A percentile compares a stretch with the other conserved stretches of the same genome.
phyloP scores from a whole-genome alignment of 2,888 invertebrate species.

The Andrena camellia region DNA sequence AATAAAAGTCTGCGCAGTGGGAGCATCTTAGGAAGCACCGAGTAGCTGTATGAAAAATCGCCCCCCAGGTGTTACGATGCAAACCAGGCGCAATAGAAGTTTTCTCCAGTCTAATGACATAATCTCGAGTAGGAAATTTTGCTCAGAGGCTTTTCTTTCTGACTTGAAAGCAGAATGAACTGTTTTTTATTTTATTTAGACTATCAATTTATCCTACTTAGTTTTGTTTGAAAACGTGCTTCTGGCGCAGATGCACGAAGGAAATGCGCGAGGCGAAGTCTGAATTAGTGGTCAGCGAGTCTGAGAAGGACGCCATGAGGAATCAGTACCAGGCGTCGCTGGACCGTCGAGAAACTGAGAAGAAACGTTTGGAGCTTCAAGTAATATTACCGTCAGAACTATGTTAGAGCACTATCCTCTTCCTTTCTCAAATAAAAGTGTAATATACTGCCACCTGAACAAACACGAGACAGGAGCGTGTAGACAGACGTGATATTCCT shows the following conservation, averaged over 20 bases:
- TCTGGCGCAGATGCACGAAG: constrained; percentile 64
- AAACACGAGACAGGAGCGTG: not conserved
- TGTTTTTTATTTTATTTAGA: not conserved
- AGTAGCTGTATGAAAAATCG: not conserved
- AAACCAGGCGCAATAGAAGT: not conserved
- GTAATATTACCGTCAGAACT: constrained; percentile 10
- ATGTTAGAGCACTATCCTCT: too few relatives aligned
- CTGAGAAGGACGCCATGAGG: constrained; percentile 67
- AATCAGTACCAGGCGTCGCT: constrained; percentile 60
- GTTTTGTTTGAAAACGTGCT: not conserved
- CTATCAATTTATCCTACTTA: too few relatives aligned
- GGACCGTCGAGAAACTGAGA: constrained; percentile 66
- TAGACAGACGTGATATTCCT: not conserved
- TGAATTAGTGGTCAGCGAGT: constrained; percentile 63
- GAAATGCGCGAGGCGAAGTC: constrained; percentile 67
- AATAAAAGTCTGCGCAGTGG: not conserved
- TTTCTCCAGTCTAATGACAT: not conserved
- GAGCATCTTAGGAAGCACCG: not conserved
- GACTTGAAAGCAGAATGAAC: not conserved
- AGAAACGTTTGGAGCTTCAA: constrained; percentile 60
- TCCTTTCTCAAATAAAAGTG: too few relatives aligned
- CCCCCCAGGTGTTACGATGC: not conserved
- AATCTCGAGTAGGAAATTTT: not conserved
- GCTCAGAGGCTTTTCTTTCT: too few relatives aligned
- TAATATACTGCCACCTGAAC: too few relatives aligned